Evolutionary conservation across 1,140 invertebrate genomes (phyloP).

Genomic region (Platorchestia sp.): DNA sequence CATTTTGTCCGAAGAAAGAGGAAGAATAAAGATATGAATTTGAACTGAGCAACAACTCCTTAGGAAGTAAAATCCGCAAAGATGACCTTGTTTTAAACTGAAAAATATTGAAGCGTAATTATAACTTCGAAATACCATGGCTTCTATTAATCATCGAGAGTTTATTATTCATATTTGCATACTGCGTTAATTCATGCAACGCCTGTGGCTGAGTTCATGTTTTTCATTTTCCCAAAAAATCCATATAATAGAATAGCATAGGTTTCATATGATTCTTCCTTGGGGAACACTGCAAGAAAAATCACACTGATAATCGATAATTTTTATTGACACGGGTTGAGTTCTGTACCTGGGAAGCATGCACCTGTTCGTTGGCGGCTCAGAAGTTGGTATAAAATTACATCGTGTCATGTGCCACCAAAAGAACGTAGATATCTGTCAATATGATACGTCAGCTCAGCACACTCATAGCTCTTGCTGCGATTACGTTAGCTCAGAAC

Average conservation of each 20-base stretch:
- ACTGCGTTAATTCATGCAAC: no score
- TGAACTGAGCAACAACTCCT: not conserved
- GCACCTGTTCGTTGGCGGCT: not conserved
- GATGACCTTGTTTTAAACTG: no score
- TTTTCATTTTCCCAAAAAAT: no score
- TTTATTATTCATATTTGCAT: no score
- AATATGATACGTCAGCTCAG: not conserved
- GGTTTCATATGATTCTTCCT: no score
- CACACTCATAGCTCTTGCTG: not conserved
- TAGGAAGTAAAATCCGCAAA: not conserved
- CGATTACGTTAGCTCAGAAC: not conserved
- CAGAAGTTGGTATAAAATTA: not conserved
- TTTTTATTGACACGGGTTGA: not conserved
- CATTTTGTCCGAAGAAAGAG: no score
- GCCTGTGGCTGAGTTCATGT: no score
- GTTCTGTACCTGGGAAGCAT: not conserved
- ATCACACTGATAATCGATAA: not conserved
- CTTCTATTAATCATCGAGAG: no score
- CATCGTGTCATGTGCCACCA: not conserved
- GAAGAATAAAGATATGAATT: not conserved
- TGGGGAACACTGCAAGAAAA: no score
- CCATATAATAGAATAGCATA: no score
- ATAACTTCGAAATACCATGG: no score
- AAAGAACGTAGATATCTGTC: not conserved
- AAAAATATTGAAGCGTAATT: no score